Conservation (phyloP, 2,113 vertebrate genomes). For the Gopherus flavomarginatus region DNA sequence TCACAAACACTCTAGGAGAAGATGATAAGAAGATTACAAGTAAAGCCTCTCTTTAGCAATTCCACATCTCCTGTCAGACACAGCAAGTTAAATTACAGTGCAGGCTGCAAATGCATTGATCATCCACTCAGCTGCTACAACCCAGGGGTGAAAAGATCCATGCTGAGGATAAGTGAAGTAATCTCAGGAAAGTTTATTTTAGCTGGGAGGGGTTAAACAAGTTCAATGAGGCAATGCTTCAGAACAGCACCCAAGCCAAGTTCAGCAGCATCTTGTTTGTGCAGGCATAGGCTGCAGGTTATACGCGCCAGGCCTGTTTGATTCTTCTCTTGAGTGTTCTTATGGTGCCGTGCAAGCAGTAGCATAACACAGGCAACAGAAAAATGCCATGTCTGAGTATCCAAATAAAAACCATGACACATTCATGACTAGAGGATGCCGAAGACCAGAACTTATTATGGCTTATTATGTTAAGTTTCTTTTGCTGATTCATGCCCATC, state of each 20-base stretch:
- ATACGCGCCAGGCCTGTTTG: not conserved
- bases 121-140: slow-evolving; percentile 71
- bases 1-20: slow-evolving; percentile 81
- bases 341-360: rapidly evolving
- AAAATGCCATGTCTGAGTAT: not conserved
- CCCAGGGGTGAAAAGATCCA: slow-evolving; percentile 75
- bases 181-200: slow-evolving; percentile 81
- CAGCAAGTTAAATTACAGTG: slow-evolving; percentile 82
- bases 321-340: not conserved
- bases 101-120: slow-evolving; percentile 78
- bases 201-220: slow-evolving; percentile 69
- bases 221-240: slow-evolving; percentile 67
- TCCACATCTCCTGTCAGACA: slow-evolving; percentile 80
- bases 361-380: rapidly evolving
- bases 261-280: slow-evolving; percentile 62
- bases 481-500: not conserved
- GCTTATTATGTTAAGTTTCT: not conserved
- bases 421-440: not conserved
- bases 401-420: slow-evolving; percentile 1
- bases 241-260: slow-evolving; percentile 43
- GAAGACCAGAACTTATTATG: not conserved
- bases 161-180: slow-evolving; percentile 78
- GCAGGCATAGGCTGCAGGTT: slow-evolving; percentile 61
- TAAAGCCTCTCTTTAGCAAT: slow-evolving; percentile 83
- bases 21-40: slow-evolving; percentile 88